A percentile compares a stretch with the other conserved stretches of the same genome.
Conservation (phyloP, 2,797 vertebrate species). For the Acridotheres tristis region DNA sequence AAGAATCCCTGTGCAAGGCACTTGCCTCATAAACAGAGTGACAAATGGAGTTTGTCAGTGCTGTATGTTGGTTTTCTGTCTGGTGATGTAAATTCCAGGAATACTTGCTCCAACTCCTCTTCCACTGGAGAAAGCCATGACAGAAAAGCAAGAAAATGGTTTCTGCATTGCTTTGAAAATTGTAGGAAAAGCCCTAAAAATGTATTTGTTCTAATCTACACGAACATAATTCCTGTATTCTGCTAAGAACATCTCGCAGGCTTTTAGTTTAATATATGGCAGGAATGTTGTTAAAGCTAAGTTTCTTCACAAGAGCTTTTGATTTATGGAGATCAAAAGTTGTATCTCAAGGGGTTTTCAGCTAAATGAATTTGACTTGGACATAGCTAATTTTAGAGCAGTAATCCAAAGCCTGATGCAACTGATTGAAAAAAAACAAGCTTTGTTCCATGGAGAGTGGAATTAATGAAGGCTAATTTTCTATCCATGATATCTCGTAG, state of each 20-base stretch:
- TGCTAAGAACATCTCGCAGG: background rate
- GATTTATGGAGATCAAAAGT: background rate
- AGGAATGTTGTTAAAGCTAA: background rate
- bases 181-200: rapidly evolving
- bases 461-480: background rate
- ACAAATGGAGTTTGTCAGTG: background rate
- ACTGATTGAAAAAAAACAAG: background rate
- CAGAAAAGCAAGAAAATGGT: background rate
- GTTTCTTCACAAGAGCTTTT: background rate
- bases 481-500: background rate
- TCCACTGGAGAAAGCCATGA: background rate
- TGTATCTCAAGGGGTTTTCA: background rate
- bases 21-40: background rate
- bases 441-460: background rate
- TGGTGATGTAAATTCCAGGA: background rate
- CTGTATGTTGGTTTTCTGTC: background rate
- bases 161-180: background rate
- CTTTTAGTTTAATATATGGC: background rate
- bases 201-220: background rate
- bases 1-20: background rate
- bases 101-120: background rate
- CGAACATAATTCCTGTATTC: background rate
- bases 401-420: background rate
- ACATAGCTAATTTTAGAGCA: background rate
- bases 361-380: background rate